Evolutionary conservation across 2,888 invertebrate genomes (phyloP), one percentile per base, ranked within the genome.

Genomic region (Conistra vaccinii): DNA sequence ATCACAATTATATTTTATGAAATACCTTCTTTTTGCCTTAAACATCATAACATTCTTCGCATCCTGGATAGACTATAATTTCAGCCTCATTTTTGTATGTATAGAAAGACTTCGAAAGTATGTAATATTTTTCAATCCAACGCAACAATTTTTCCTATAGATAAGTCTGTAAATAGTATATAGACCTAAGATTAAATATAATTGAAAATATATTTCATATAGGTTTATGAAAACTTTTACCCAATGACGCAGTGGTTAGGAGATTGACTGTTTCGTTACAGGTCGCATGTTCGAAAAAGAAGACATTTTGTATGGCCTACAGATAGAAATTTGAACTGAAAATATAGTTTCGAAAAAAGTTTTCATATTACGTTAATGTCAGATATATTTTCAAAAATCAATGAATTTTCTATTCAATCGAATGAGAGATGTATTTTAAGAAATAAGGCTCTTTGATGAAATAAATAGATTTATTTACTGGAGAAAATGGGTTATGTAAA

Each of bases 81-180:
- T 29, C 14, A 23, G 4, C 2, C 4, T 45, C n/a, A 23, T 20
- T 29, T 14, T 63, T 63, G 26, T 26, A 62, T 39, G 61, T 62
- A 26, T 17, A 65, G 7, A 63, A 42, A 10, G 20, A 14, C 14
- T 12, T 42, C 23, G 14, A 26, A 1, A 12, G 7, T 62, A 12
- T 26, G 5, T 10, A 20, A 12, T 0, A 26, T 53, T 63, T 69
- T 60, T 69, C 32, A 73, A 60, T 69, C 29, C 80, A 79, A 48
- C 60, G n/a, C 51, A 73, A 58, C 29, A 73, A 48, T 58, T 10
- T 39, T 39, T 71, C n/a, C 3, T 26, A n/a, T 29, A 14, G 0
- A 29, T 79, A 79, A 68, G 63, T 32, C 32, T 79, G 78, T 79
- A 79, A 55, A 79, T 80, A 79, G 4, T 63, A 39, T 23, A 39